Evolutionary conservation across 2,797 vertebrate species (phyloP).

Genomic region (Gymnoscopelus braueri): DNA sequence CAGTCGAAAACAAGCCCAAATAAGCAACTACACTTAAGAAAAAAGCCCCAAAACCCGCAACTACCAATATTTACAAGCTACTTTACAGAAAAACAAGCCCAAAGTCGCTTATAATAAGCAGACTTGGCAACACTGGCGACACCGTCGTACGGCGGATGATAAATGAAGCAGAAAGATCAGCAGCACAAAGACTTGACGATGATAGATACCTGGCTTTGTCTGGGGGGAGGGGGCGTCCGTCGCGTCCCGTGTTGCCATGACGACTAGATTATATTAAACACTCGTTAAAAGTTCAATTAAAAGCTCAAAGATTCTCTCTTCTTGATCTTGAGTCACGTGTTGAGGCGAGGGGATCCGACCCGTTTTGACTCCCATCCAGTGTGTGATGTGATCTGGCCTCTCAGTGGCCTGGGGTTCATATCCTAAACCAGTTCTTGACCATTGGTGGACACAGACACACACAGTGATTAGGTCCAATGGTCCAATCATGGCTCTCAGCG

Average conservation of each 20-base stretch:
- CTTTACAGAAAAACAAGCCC: no score
- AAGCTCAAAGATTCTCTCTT: neutral
- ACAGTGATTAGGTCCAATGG: neutral
- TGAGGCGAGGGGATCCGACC: neutral
- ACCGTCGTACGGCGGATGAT: no score
- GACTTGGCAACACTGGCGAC: no score
- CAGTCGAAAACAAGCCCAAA: no score
- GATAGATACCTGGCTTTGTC: slow-evolving; percentile 67
- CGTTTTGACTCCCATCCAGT: slow-evolving; percentile 8
- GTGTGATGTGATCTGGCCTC: neutral
- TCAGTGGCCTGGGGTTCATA: neutral
- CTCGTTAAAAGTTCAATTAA: neutral
- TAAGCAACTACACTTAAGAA: no score
- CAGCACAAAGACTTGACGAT: neutral
- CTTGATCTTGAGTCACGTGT: slow-evolving; percentile 6
- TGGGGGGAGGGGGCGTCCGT: slow-evolving; percentile 62
- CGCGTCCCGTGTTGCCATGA: neutral
- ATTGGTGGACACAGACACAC: slow-evolving; percentile 36
- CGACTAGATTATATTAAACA: neutral
- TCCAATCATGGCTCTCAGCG: slow-evolving; percentile 32
- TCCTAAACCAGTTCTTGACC: slow-evolving; percentile 25
- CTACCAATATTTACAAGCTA: no score
- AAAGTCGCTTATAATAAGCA: no score
- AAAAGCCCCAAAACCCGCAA: no score
- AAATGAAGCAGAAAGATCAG: neutral